Base-by-base conservation (phyloP, 2,113 vertebrate species). In the Noctilio leporinus region DNA sequence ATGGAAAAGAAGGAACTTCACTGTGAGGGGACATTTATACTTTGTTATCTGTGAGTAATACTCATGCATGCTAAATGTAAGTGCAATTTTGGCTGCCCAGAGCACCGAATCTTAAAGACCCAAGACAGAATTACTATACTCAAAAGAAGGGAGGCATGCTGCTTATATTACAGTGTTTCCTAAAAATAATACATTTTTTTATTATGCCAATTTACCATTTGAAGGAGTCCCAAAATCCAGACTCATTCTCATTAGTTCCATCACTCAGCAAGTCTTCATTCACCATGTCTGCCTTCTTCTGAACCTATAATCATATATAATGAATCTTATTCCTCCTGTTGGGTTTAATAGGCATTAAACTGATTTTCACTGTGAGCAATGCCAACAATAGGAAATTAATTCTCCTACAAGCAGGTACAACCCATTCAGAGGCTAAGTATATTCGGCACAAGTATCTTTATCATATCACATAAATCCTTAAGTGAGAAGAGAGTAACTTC, bases 251-350 rank as follows among this genome's bases (percentile, higher is more conserved):
- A 90, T 92, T 98, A 7, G 98, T 98, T 45, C 97, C 99, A 16
- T 99, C 99, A 70, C 99, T 99, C 76, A 99, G 98, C 19, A 99
- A 98, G 96, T 99, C 99, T 98, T 99, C 99, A 20, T 98, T 99
- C 94, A 99, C 98, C 98, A 99, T 99, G 95, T 99, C 99, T 4
- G 99, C 95, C 97, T 99, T 99, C 97, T 99, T 99, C 98, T 99
- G 99, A 88, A 99, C 99, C 99, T 99, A 98, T 40, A 97, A 97
- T 94, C 35, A 33, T 1, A 69, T 0, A 40, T 12, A n/a, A 72
- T 12, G 12, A 40, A 20, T 59, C 64, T 85, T 65, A 95, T 0
- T 94, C 40, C 30, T 76, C 64, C 26, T 6, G 35, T 28, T 24
- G 55, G n/a, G 33, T 51, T 77, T 78, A 59, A 57, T 0, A 43